These are phyloP conservation scores for Patella ulyssiponensis DNA, from an alignment of 2,888 invertebrate species.

Conservation along the genomic window DNA sequence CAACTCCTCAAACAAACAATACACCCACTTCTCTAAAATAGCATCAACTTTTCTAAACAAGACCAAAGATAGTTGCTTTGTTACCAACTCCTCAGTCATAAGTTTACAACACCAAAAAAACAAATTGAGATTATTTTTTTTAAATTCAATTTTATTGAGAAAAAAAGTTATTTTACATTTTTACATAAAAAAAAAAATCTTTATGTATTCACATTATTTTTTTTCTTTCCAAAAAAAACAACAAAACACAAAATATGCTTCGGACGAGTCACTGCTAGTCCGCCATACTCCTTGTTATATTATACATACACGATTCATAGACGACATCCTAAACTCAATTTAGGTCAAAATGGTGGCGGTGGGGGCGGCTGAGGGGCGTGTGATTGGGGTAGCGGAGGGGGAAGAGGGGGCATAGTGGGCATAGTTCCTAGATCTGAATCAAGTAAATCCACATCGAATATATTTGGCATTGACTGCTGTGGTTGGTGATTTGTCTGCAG, in stretches of 20 bases:
- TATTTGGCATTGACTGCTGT: constrained; percentile 9
- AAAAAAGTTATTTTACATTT: constrained; percentile 10
- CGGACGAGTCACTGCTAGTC: not conserved
- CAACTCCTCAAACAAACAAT: too few species aligned
- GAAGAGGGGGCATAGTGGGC: constrained; percentile 37
- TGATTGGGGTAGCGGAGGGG: constrained; percentile 42
- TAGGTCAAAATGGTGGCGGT: constrained; percentile 33
- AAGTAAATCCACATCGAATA: not conserved
- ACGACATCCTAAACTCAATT: constrained; percentile 12
- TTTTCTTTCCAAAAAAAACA: constrained; percentile 10
- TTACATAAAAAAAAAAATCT: constrained; percentile 4
- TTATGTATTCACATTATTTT: constrained; percentile 4
- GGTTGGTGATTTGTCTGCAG: constrained; percentile 22
- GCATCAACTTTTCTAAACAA: too few species aligned
- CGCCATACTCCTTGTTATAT: constrained; percentile 14
- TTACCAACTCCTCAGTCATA: too few species aligned
- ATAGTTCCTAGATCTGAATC: constrained; percentile 10
- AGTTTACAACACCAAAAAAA: too few species aligned
- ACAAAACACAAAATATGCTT: constrained; percentile 4
- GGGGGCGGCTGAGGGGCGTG: constrained; percentile 42
- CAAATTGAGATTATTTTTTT: not conserved
- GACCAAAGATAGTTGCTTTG: too few species aligned
- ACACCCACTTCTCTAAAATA: too few species aligned
- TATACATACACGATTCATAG: constrained; percentile 7
- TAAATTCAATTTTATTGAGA: constrained; percentile 14